Evolutionary conservation across 2,888 invertebrate genomes (phyloP).

Genomic region (Lymantria monacha): DNA sequence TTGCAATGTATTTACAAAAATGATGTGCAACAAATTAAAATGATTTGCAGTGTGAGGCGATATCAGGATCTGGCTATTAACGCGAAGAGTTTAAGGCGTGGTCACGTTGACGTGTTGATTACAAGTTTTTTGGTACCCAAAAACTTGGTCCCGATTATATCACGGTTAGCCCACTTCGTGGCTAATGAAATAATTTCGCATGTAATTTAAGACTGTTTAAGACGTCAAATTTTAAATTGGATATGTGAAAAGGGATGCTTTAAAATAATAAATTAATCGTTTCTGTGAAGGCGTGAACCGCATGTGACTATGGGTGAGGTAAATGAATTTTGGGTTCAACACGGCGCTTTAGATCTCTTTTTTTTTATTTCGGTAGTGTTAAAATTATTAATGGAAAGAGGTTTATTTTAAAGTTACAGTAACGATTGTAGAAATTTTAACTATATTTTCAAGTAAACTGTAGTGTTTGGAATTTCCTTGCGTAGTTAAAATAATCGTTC

Average conservation of each 20-base stretch:
- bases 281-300: conserved; percentile 61
- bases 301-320: conserved; percentile 50
- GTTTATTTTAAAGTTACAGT: too few relatives aligned
- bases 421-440: too few relatives aligned
- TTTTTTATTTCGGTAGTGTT: conserved; percentile 20
- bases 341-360: conserved; percentile 20
- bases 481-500: too few relatives aligned
- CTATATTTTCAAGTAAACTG: too few relatives aligned
- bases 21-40: conserved; percentile 26
- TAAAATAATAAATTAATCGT: conserved; percentile 78
- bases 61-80: conserved; percentile 73
- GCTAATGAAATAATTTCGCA: conserved; percentile 79
- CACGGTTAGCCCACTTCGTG: conserved; percentile 47
- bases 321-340: conserved; percentile 61
- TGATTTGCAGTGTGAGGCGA: conserved; percentile 60
- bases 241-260: conserved; percentile 75
- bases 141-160: conserved; percentile 53
- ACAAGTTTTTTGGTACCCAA: conserved; percentile 68
- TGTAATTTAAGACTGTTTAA: conserved; percentile 81
- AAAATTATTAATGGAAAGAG: conserved; percentile 33
- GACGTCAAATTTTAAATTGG: conserved; percentile 82
- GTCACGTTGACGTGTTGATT: conserved; percentile 72
- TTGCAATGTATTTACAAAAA: conserved; percentile 12
- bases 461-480: too few relatives aligned
- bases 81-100: conserved; percentile 68